Evolutionary conservation across 2,888 invertebrate genomes (phyloP), one percentile per base, ranked within the genome.

Genomic region (Cerceris rybyensis): DNA sequence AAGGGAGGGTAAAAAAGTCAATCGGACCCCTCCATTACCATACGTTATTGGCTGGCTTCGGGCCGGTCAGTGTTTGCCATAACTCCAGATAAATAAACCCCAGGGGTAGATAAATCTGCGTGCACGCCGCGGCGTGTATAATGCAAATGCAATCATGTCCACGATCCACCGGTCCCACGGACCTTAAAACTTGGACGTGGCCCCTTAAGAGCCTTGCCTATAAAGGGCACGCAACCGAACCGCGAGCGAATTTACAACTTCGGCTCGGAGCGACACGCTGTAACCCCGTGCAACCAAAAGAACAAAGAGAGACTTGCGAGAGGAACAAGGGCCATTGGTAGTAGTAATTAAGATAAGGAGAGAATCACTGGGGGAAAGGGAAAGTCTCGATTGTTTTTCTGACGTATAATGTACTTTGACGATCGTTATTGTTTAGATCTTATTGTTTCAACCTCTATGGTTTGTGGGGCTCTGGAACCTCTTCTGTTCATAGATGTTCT

Each of bases 131-230:
- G 76, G 89, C 90, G 87, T 92, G 92, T 92, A 92, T 90, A 91
- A 92, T 92, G 92, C 92, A 92, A 92, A 92, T 91, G 91, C 91
- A 90, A 90, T 90, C 90, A 88, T 91, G 90, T 89, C 87, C 88
- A 86, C 86, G 87, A 81, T 83, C 84, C 77, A 70, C 75, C 78
- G 82, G 75, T 84, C 87, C 81, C 82, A 84, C 80, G 87, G 70
- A 85, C 85, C 85, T 84, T 87, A 87, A 87, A 88, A 88, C 84
- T 86, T 70, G 70, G 78, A 83, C 81, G 83, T 79, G 85, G 81
- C 65, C 81, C 83, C 81, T 80, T 79, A 78, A 84, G 84, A 84
- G 85, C 76, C 75, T 73, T 78, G 83, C 81, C 84, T 78, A 81
- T 83, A 85, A 85, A 85, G 85, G 86, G 85, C 86, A 85, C 84